These are phyloP conservation scores for Cryptoprocta ferox DNA, from an alignment of 2,797 vertebrate species.

Conservation along the genomic window DNA sequence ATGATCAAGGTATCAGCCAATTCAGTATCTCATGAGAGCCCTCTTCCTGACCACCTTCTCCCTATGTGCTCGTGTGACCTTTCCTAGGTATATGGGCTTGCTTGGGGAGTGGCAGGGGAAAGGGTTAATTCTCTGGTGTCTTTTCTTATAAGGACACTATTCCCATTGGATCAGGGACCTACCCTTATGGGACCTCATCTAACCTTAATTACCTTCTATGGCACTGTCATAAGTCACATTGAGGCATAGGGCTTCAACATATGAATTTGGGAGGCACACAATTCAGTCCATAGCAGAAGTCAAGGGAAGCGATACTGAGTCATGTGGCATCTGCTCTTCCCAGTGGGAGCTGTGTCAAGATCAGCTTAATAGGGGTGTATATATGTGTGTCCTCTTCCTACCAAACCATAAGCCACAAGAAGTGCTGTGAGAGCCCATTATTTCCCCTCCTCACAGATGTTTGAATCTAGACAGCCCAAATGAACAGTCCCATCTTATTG, in stretches of 20 bases:
- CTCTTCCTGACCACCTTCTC: not conserved
- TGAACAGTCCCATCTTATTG: not conserved
- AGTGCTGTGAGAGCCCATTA: not conserved
- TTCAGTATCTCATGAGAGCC: not conserved
- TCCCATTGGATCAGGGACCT: not conserved
- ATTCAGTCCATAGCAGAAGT: not conserved
- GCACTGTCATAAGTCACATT: not conserved
- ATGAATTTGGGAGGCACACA: not conserved
- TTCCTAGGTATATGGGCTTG: not conserved
- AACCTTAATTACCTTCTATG: not conserved
- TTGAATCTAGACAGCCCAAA: not conserved
- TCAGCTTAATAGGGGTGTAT: not conserved
- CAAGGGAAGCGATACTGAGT: not conserved
- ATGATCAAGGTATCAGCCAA: not conserved
- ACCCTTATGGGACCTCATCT: not conserved
- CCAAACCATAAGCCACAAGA: not conserved
- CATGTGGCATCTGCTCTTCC: not conserved
- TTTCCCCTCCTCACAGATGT: not conserved
- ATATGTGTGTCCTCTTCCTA: not conserved
- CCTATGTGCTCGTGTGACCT: not conserved
- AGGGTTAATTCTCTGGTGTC: not conserved
- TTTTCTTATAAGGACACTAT: not conserved
- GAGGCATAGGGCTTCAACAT: not conserved
- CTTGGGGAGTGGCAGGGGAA: fast-evolving
- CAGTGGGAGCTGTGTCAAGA: not conserved